A percentile compares a stretch with the other conserved stretches of the same genome.
These are phyloP conservation scores for Sarcophaga variegata DNA, from an alignment of 2,888 invertebrate genomes.

Conservation along the genomic window DNA sequence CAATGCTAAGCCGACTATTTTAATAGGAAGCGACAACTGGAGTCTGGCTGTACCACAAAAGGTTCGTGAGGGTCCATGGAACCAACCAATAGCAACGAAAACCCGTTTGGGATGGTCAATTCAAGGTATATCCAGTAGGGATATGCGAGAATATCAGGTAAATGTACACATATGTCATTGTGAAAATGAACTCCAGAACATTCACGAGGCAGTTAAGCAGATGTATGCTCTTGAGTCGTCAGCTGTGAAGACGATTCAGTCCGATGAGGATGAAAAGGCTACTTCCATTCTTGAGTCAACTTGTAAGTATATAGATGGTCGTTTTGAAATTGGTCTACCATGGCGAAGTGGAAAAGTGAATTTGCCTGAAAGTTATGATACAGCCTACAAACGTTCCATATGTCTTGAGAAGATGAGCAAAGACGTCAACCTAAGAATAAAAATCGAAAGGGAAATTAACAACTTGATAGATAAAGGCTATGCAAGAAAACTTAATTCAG, in stretches of 20 bases:
- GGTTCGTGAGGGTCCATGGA: slow-evolving; percentile 47
- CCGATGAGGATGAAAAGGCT: slow-evolving; percentile 10
- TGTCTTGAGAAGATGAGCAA: slow-evolving; percentile 29
- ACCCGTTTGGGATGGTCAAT: slow-evolving; percentile 46
- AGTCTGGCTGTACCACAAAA: slow-evolving; percentile 49
- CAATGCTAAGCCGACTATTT: slow-evolving; percentile 46
- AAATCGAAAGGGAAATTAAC: not conserved
- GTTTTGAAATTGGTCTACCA: slow-evolving; percentile 18
- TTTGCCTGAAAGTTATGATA: slow-evolving; percentile 37
- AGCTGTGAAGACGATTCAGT: not conserved
- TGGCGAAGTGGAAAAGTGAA: slow-evolving; percentile 40
- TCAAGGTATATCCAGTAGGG: not conserved
- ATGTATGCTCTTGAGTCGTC: slow-evolving; percentile 22
- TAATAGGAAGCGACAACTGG: slow-evolving; percentile 52
- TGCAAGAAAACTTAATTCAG: slow-evolving; percentile 19
- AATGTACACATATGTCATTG: slow-evolving; percentile 50
- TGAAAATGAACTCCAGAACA: not conserved
- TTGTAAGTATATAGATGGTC: not conserved
- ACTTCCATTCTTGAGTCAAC: slow-evolving; percentile 49
- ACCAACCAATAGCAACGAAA: slow-evolving; percentile 54
- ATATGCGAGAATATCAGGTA: not conserved
- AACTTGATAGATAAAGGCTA: slow-evolving; percentile 18
- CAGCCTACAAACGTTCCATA: slow-evolving; percentile 11
- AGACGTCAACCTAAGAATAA: not conserved
- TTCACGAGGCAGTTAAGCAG: slow-evolving; percentile 31